Conservation (phyloP, 2,113 vertebrate species). For the Rhinoderma darwinii region DNA sequence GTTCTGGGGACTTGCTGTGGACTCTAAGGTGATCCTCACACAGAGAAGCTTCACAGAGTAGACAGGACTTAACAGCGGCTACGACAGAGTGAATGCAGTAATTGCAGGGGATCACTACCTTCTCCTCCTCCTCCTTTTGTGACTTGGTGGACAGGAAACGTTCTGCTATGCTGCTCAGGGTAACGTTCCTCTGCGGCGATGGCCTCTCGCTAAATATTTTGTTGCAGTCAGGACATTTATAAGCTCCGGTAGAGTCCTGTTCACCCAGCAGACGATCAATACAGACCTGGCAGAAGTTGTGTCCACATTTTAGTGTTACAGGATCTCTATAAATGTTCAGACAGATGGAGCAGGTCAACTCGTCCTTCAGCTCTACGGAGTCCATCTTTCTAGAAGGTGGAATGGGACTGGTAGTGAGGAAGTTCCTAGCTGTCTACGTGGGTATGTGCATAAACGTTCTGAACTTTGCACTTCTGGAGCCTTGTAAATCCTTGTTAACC, state of each 20-base stretch:
- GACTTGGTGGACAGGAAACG: conserved; percentile 38
- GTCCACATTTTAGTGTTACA: background rate
- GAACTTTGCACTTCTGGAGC: background rate
- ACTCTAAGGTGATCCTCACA: conserved; percentile 6
- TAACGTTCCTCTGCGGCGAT: conserved; percentile 47
- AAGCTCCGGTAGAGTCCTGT: background rate
- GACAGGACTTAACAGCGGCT: conserved; percentile 20
- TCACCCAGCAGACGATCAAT: background rate
- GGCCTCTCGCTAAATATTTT: conserved; percentile 19
- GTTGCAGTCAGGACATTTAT: conserved; percentile 59
- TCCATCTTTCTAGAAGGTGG: background rate
- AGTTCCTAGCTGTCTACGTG: background rate
- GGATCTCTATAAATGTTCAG: background rate
- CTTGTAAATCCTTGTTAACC: background rate
- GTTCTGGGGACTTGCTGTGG: conserved; percentile 71
- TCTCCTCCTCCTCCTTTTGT: background rate
- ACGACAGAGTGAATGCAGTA: conserved; percentile 35
- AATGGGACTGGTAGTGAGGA: background rate
- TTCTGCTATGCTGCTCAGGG: conserved; percentile 58
- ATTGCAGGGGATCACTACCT: conserved; percentile 62
- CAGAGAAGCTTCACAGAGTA: conserved; percentile 20
- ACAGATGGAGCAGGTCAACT: conserved; percentile 14
- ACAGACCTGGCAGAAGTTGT: conserved; percentile 13
- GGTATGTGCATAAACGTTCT: background rate
- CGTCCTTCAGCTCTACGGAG: background rate